Base-by-base conservation (phyloP, 2,113 vertebrate genomes). In the Alethe diademata region DNA sequence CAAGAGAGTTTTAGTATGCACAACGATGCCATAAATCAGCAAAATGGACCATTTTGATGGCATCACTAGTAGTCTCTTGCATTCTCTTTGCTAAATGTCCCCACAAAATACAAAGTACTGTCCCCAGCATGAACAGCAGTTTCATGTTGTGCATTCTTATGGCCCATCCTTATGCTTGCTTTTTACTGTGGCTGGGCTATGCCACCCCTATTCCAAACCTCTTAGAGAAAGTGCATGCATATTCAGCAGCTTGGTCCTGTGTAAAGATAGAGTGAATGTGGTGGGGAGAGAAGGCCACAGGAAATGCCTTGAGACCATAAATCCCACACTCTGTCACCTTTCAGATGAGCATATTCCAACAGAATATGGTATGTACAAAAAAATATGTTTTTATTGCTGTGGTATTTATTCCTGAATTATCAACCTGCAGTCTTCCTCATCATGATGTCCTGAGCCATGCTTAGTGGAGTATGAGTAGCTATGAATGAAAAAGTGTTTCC, bases 91-190 rank as follows among this genome's bases (percentile, higher is more conserved):
- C 36, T 88, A 61, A 90, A 60, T 70, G 47, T 64, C 42, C 86
- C 50, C 51, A n/a, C 54, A 35, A 78, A 92, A 48, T 60, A 22
- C 19, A 26, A 31, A 64, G 20, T 75, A 80, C 94, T 93, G 86
- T 95, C 92, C 83, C 73, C 71, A 90, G 86, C 78, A 95, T 94
- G 94, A 94, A 64, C 84, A 94, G 90, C 92, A 90, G 90, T 62
- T 90, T 78, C 65, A 84, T 88, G 50, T 70, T 78, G 51, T 78
- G 26, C 24, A 1, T 84, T 82, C 40, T 60, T 62, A 38, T 78
- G 24, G 40, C 22, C 74, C 47, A 40, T 40, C 66, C 50, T 81
- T 86, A 24, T 47, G 62, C 40, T 48, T 90, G 47, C 9, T 76
- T 89, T 81, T 67, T 65, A 25, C 67, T 45, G 18, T 40, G 29